Evolutionary conservation across 1,140 invertebrate species (phyloP).

Genomic region (Trichonephila inaurata): DNA sequence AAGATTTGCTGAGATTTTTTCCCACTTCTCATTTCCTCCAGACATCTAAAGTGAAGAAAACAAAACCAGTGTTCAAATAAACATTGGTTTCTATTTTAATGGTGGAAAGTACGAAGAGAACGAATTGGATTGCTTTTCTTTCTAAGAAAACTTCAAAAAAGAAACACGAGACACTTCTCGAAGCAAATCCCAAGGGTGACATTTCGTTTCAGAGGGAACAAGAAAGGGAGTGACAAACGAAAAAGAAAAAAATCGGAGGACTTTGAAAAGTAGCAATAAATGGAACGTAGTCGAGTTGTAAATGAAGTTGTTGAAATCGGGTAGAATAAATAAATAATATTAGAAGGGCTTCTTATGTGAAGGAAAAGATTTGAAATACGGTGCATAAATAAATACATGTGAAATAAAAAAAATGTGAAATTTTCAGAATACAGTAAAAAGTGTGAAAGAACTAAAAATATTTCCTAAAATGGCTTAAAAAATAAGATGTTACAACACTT

Average conservation of each 20-base stretch:
- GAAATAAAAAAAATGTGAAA: too few species aligned
- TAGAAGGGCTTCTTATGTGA: too few species aligned
- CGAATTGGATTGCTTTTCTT: background rate
- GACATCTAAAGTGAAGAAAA: background rate
- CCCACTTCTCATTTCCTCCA: too few species aligned
- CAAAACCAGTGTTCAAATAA: background rate
- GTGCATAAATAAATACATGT: too few species aligned
- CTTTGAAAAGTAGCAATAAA: background rate
- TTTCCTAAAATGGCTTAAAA: too few species aligned
- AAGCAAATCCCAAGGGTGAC: constrained; percentile 16
- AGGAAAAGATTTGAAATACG: too few species aligned
- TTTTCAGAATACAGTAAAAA: too few species aligned
- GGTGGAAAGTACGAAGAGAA: background rate
- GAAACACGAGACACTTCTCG: background rate
- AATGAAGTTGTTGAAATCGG: background rate
- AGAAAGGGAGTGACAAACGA: background rate
- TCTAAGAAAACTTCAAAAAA: background rate
- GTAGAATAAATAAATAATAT: too few species aligned
- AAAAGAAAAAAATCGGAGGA: background rate
- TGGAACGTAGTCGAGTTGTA: background rate
- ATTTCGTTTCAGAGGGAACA: background rate
- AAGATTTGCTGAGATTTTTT: too few species aligned
- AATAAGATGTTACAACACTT: too few species aligned
- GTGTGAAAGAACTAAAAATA: too few species aligned
- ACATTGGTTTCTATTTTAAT: background rate